phyloP scores from a whole-genome alignment of 1,140 invertebrate genomes.

The Charaxes varanes region DNA sequence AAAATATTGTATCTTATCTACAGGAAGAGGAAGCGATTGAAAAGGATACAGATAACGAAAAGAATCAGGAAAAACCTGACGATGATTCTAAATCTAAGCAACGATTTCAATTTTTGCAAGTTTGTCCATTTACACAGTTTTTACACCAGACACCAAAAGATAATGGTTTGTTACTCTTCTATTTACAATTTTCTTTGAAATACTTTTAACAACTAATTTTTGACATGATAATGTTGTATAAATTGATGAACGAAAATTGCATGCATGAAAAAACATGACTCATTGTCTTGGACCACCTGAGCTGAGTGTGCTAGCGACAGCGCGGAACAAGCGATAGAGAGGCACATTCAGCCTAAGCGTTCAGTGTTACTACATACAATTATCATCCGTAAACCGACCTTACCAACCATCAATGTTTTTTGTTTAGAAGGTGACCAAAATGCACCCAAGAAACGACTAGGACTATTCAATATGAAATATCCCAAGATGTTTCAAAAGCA shows the following conservation, averaged over 20 bases:
- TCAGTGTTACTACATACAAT: too few relatives aligned
- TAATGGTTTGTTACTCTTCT: constrained; percentile 27
- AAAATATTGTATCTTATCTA: constrained; percentile 11
- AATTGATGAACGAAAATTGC: too few relatives aligned
- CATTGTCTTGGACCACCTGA: too few relatives aligned
- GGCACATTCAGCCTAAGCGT: too few relatives aligned
- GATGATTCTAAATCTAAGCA: constrained; percentile 49
- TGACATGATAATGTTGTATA: too few relatives aligned
- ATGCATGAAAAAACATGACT: too few relatives aligned
- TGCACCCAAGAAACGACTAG: constrained; percentile 31
- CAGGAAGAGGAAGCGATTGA: constrained; percentile 68
- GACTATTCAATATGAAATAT: constrained; percentile 51
- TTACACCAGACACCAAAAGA: constrained; percentile 39
- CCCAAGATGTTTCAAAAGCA: constrained; percentile 57
- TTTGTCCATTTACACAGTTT: constrained; percentile 44
- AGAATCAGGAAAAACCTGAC: constrained; percentile 65
- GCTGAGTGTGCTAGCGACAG: too few relatives aligned
- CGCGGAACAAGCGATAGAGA: too few relatives aligned
- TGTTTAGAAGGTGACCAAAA: constrained; percentile 32
- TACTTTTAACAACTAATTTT: too few relatives aligned
- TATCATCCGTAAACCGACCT: too few relatives aligned
- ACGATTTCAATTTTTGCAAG: constrained; percentile 46
- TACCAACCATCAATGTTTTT: too few relatives aligned
- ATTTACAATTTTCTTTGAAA: constrained; percentile 13
- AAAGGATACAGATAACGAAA: constrained; percentile 60